A percentile compares a stretch with the other conserved stretches of the same genome.
Evolutionary conservation across 1,140 invertebrate genomes (phyloP).

Genomic region (Drosophila trapezifrons): DNA sequence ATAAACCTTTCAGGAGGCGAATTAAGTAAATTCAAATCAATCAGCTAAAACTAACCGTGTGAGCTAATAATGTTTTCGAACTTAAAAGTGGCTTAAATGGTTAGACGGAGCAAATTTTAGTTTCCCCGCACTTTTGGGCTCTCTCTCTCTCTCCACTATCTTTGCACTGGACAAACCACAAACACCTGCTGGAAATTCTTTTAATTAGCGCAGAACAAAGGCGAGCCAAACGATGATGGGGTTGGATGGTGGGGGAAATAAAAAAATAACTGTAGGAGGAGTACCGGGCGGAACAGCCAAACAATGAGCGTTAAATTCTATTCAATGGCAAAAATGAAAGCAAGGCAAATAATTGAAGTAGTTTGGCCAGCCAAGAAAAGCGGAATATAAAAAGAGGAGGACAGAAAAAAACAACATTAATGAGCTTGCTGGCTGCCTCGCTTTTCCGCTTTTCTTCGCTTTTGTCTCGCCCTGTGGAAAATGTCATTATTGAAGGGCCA

Average conservation of each 20-base stretch:
- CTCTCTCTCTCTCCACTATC: not conserved
- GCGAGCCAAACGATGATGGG: slow-evolving; percentile 43
- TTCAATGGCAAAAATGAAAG: slow-evolving; percentile 76
- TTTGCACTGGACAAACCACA: slow-evolving; percentile 53
- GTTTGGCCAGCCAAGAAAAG: slow-evolving; percentile 60
- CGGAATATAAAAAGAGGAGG: slow-evolving; percentile 9
- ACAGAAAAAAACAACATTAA: slow-evolving; percentile 54
- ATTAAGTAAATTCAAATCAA: slow-evolving; percentile 65
- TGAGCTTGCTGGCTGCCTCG: slow-evolving; percentile 41
- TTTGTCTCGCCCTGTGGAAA: slow-evolving; percentile 29
- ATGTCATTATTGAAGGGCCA: slow-evolving; percentile 58
- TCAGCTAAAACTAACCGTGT: slow-evolving; percentile 53
- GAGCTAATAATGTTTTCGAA: slow-evolving; percentile 19
- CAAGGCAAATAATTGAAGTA: slow-evolving; percentile 78
- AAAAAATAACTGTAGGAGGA: slow-evolving; percentile 14
- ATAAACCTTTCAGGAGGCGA: slow-evolving; percentile 23
- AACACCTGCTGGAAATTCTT: slow-evolving; percentile 79
- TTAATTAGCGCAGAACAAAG: slow-evolving; percentile 78
- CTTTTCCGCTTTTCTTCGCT: slow-evolving; percentile 31
- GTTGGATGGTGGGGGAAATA: slow-evolving; percentile 18
- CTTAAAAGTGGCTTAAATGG: slow-evolving; percentile 16
- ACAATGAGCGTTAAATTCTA: slow-evolving; percentile 80
- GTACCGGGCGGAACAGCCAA: slow-evolving; percentile 46
- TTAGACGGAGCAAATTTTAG: slow-evolving; percentile 15
- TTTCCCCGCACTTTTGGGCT: slow-evolving; percentile 2